Evolutionary conservation across 2,888 invertebrate genomes (phyloP), one percentile per base, ranked within the genome.

Genomic region (Noctua pronuba): DNA sequence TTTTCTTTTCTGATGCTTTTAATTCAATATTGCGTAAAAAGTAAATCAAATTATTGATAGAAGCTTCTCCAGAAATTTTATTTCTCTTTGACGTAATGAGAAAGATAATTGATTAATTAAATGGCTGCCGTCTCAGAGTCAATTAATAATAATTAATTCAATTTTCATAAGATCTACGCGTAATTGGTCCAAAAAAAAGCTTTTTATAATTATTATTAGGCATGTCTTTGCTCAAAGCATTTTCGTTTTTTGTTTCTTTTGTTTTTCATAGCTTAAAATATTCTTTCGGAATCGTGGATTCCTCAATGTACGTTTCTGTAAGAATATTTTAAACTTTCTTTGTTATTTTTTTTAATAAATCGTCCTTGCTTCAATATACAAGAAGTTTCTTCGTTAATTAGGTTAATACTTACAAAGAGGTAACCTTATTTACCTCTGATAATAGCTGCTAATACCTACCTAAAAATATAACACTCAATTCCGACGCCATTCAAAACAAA

Each of bases 81-180:
- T 60, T 67, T 74, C 67, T 65, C 68, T 65, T 78, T 72, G 35
- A 69, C 62, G 13, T 66, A 69, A 82, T 72, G 18, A 60, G 41
- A 81, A 81, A 72, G 64, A 38, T 79, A 80, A 88, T 88, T 83
- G 75, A 64, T 66, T 83, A 70, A 84, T 82, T 77, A 75, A 75
- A 72, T 78, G 31, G 60, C 35, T 65, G 55, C 66, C 67, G 35
- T 79, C 55, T 76, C 31, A 72, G 24, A 82, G 35, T 71, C 68
- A 77, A 75, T 82, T 77, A 65, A n/a, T 44, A 60, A 49, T 75
- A 76, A 88, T 88, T 71, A 82, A 79, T 75, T 75, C 18, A 77
- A 80, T 85, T 79, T 80, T 74, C 79, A n/a, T 41, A 65, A 28
- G 38, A 71, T 64, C 24, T 60, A 44, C 18, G 16, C 60, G 18